These are phyloP conservation scores for Muraenolepis orangiensis DNA, from an alignment of 2,797 vertebrate species.

Conservation along the genomic window DNA sequence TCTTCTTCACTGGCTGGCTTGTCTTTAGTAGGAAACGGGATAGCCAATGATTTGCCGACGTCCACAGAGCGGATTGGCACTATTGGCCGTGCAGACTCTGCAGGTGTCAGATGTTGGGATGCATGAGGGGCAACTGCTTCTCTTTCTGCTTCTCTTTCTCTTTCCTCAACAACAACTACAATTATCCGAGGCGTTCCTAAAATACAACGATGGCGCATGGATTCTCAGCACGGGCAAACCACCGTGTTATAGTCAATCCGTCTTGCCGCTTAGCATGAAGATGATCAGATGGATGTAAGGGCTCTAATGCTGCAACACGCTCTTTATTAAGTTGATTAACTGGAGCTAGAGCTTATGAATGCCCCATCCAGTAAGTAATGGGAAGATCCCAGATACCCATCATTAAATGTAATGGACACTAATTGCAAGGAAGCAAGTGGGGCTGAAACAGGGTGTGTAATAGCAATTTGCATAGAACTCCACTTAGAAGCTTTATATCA, in stretches of 20 bases:
- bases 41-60: background rate
- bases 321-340: background rate
- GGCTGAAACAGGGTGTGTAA: background rate
- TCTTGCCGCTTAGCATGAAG: too few relatives aligned
- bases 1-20: background rate
- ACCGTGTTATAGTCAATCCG: too few relatives aligned
- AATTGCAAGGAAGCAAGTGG: background rate
- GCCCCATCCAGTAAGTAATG: background rate
- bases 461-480: background rate
- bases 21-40: background rate
- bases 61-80: constrained; percentile 6
- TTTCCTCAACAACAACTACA: background rate
- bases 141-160: constrained; percentile 11
- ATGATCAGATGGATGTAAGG: background rate
- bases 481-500: background rate
- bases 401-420: background rate
- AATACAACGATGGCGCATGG: background rate
- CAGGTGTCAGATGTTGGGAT: constrained; percentile 32
- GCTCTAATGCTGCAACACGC: background rate
- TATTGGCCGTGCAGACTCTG: constrained; percentile 14
- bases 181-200: background rate
- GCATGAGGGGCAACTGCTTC: constrained; percentile 8
- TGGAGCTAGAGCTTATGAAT: background rate
- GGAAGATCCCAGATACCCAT: background rate
- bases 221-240: too few relatives aligned